phyloP scores from a whole-genome alignment of 1,140 invertebrate species.

The Elysia chlorotica region DNA sequence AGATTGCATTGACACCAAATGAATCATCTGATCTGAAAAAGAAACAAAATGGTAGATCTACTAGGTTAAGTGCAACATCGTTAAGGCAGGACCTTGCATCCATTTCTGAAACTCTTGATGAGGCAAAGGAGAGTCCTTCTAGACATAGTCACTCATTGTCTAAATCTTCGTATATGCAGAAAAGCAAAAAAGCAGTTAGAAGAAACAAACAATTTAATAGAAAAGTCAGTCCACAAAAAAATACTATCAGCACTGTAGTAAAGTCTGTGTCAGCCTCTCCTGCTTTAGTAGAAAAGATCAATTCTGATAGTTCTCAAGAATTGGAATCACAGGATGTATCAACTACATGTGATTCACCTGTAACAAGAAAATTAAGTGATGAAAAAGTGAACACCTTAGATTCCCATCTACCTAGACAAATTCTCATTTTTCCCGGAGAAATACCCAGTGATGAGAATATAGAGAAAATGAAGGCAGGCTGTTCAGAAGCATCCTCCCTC shows the following conservation, averaged over 20 bases:
- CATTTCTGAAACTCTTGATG: background rate
- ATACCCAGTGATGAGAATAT: slow-evolving; percentile 22
- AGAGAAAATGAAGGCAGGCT: slow-evolving; percentile 17
- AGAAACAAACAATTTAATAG: no score
- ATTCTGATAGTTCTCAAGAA: no score
- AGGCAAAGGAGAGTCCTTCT: no score
- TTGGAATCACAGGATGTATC: background rate
- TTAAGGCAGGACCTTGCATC: background rate
- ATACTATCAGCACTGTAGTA: background rate
- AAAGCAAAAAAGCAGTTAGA: no score
- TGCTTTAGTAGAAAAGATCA: no score
- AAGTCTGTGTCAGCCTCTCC: no score
- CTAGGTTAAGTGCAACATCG: background rate
- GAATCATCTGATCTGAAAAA: no score
- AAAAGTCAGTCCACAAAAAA: background rate
- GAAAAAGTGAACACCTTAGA: background rate
- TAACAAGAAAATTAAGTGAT: background rate
- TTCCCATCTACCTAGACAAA: slow-evolving; percentile 19
- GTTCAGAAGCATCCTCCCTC: slow-evolving; percentile 40
- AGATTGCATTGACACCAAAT: background rate
- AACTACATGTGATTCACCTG: background rate
- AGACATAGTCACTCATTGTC: no score
- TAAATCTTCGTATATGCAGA: no score
- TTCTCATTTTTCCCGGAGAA: slow-evolving; percentile 24
- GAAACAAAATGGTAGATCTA: background rate